Conservation (phyloP, 2,888 invertebrate species). For the Eupsilia transversa region DNA sequence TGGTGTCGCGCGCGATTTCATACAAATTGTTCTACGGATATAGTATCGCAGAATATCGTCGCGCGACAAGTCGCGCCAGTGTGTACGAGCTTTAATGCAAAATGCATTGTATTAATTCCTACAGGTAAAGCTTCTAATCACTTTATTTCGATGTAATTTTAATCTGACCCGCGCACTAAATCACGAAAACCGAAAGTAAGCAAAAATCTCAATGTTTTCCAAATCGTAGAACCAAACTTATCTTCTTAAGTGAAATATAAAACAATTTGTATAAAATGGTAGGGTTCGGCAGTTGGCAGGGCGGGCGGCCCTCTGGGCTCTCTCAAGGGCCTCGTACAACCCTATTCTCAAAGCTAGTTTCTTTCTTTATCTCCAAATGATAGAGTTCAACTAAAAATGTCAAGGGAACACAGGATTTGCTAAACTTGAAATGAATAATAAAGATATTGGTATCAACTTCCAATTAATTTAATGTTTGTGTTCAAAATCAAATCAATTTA, state of each 20-base stretch:
- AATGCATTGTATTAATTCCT: background rate
- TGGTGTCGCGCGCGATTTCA: no score
- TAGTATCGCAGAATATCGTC: no score
- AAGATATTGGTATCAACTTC: conserved; percentile 2
- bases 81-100: no score
- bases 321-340: conserved; percentile 72
- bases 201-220: conserved; percentile 27
- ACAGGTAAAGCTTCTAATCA: background rate
- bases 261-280: conserved; percentile 75
- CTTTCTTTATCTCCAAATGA: conserved; percentile 46
- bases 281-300: conserved; percentile 50
- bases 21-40: no score
- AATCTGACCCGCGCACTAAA: background rate
- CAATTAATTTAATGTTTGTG: conserved; percentile 18
- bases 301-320: conserved; percentile 54
- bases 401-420: conserved; percentile 14
- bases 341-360: conserved; percentile 62
- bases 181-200: conserved; percentile 12
- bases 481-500: no score
- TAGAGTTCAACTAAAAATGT: conserved; percentile 50
- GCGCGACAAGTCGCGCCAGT: no score
- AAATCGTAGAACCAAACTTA: conserved; percentile 33
- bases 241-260: conserved; percentile 74
- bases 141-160: background rate
- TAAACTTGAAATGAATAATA: conserved; percentile 5